Evolutionary conservation across 2,797 vertebrate species (phyloP), one percentile per base, ranked within the genome.

Genomic region (Rhinophrynus dorsalis): DNA sequence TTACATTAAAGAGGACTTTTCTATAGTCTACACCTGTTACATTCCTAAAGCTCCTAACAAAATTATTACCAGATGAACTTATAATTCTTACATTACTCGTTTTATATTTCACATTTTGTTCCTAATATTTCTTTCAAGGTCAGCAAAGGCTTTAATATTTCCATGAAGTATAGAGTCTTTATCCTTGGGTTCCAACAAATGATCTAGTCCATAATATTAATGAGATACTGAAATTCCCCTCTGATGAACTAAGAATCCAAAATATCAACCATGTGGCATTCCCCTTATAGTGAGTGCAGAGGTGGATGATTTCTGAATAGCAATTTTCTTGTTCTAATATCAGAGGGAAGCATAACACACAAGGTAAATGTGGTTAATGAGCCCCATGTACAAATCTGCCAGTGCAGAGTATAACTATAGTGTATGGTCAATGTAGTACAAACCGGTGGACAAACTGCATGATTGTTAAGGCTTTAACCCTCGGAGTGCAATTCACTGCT

Each of bases 41-140:
- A 66, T 67, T 66, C 56, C 55, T 67, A 15, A 73, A 60, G 26
- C 55, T 62, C 32, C 7, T 3, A 33, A 20, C 47, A 52, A 45
- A 73, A 73, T 66, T 30, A 73, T 7, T 73, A 57, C 70, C 70
- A 73, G 54, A 73, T 73, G 62, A 73, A 59, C 45, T 65, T 50
- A 42, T 59, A 65, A 65, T 72, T 37, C 21, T 71, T 64, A 48
- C 44, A 3, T 48, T 23, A 35, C 23, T 35, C 3, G 35, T 21
- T 13, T 42, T 58, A 17, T 27, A 23, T 11, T 55, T 56, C 54
- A 17, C 12, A 10, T 15, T 26, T 40, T 24, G 10, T 33, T 40
- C 23, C 11, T 23, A 27, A 24, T 5, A 7, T 13, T 6, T 56
- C 18, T 56, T 12, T 18, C 5, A 21, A 56, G 32, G 32, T 24